A percentile compares a stretch with the other conserved stretches of the same genome.
These are phyloP conservation scores for Lycopodina hypogea DNA, from an alignment of 37 sponge, comb jelly and placozoan species.

Conservation along the genomic window DNA sequence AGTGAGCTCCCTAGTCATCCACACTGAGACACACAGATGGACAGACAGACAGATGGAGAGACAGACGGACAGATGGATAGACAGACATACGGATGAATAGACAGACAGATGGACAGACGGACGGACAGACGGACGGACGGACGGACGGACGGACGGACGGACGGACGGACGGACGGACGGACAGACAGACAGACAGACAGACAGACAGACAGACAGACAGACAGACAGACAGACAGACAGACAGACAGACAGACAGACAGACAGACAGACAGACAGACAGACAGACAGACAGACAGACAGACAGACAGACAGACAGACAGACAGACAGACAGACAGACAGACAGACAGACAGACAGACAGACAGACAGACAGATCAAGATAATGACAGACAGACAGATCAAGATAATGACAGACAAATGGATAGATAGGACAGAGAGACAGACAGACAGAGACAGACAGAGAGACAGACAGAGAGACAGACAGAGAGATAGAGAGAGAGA, in stretches of 20 bases:
- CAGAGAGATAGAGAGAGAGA: not conserved
- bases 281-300: not conserved
- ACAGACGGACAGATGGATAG: not conserved
- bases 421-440: no score
- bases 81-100: constrained; percentile 6
- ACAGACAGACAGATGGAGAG: constrained; percentile 14
- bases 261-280: not conserved
- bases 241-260: not conserved
- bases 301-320: not conserved
- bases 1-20: constrained; percentile 23
- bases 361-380: constrained; percentile 9
- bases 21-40: constrained; percentile 28
- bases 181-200: not conserved
- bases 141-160: no score
- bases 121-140: no score
- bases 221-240: not conserved
- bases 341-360: no score
- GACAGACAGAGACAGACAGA: constrained; percentile 10
- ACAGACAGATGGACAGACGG: not conserved
- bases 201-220: not conserved
- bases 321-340: not conserved
- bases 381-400: constrained; percentile 5
- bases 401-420: not conserved
- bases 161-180: not conserved
- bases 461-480: not conserved